Percentiles rank a stretch among this genome's conserved stretches.
These are phyloP conservation scores for Lamproptera curius DNA, from an alignment of 2,888 invertebrate species.

Conservation along the genomic window DNA sequence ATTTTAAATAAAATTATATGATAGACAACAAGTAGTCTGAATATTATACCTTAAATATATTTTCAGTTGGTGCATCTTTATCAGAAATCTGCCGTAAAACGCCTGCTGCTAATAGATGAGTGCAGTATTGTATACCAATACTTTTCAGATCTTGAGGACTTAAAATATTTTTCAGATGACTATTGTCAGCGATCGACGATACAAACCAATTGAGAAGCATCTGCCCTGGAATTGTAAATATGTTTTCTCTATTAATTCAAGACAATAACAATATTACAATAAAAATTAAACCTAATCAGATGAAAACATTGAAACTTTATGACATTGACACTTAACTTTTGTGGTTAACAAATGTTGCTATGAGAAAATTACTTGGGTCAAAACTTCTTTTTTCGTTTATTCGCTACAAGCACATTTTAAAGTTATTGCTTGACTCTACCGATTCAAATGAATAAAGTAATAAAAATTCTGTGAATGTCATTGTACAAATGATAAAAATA, in stretches of 20 bases:
- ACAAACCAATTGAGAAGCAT: slow-evolving; percentile 95
- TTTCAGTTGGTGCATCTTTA: slow-evolving; percentile 82
- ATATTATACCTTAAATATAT: slow-evolving; percentile 82
- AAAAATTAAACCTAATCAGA: neutral
- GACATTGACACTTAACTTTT: neutral
- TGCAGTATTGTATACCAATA: slow-evolving; percentile 90
- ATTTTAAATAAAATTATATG: neutral
- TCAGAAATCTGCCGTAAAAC: slow-evolving; percentile 89
- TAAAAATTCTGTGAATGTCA: too few relatives aligned
- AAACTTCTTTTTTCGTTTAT: too few relatives aligned
- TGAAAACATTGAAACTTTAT: neutral
- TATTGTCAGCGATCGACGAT: slow-evolving; percentile 85
- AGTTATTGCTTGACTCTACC: too few relatives aligned
- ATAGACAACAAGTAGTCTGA: too few relatives aligned
- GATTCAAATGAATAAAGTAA: too few relatives aligned
- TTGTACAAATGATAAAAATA: too few relatives aligned
- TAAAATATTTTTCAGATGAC: slow-evolving; percentile 79
- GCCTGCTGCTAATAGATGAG: slow-evolving; percentile 91
- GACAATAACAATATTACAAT: neutral
- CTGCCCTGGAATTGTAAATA: slow-evolving; percentile 82
- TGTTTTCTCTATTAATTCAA: slow-evolving; percentile 24
- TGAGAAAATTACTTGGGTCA: too few relatives aligned
- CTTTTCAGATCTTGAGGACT: slow-evolving; percentile 85
- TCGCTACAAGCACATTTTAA: too few relatives aligned
- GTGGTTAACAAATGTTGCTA: too few relatives aligned